These are phyloP conservation scores for Dendrolimus kikuchii DNA, from an alignment of 1,140 invertebrate species.

Conservation along the genomic window DNA sequence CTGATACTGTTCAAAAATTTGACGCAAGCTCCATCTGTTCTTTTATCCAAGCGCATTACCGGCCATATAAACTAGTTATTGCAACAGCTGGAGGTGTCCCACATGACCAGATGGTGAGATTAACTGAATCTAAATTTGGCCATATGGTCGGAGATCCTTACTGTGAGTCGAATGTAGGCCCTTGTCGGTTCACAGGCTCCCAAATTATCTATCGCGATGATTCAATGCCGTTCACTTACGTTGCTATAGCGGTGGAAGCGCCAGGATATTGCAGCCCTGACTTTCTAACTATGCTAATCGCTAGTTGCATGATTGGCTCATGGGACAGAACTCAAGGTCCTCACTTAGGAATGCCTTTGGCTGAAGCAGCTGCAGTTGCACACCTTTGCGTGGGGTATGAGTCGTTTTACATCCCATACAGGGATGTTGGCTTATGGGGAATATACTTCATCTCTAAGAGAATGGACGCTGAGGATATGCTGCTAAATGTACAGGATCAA, in stretches of 20 bases:
- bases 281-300: constrained; percentile 30
- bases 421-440: constrained; percentile 63
- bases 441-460: constrained; percentile 51
- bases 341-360: constrained; percentile 38
- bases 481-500: constrained; percentile 38
- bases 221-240: constrained; percentile 80
- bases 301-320: constrained; percentile 31
- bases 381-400: constrained; percentile 52
- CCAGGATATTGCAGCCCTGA: constrained; percentile 33
- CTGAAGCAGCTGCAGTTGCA: constrained; percentile 32
- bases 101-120: constrained; percentile 82
- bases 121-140: constrained; percentile 60
- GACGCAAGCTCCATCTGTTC: constrained; percentile 76
- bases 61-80: constrained; percentile 86
- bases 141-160: constrained; percentile 9
- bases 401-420: constrained; percentile 60
- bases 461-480: constrained; percentile 43
- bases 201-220: constrained; percentile 77
- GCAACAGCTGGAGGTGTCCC: constrained; percentile 90
- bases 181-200: constrained; percentile 71
- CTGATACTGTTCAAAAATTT: constrained; percentile 79
- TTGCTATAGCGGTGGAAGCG: constrained; percentile 83
- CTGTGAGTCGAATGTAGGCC: constrained; percentile 10
- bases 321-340: constrained; percentile 43
- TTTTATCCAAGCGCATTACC: constrained; percentile 89